Evolutionary conservation across 2,797 vertebrate genomes (phyloP).

Genomic region (Cheracebus regulus): DNA sequence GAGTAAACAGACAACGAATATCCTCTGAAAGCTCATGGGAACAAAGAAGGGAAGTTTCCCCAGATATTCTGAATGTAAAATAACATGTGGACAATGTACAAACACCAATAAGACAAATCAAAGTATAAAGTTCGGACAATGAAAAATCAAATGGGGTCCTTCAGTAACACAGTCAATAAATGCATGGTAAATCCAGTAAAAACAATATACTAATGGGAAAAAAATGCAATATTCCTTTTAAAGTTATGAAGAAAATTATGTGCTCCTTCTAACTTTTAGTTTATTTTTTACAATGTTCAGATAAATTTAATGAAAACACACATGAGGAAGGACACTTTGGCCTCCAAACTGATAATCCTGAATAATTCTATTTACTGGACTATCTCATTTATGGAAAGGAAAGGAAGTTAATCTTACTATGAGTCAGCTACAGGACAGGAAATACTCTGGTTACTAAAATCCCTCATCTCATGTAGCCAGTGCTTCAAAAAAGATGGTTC

Average conservation of each 20-base stretch:
- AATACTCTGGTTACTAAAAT: neutral
- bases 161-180: neutral
- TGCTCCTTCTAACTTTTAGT: neutral
- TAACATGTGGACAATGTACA: neutral
- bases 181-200: neutral
- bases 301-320: neutral
- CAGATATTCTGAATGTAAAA: neutral
- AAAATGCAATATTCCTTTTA: neutral
- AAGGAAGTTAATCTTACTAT: neutral
- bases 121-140: neutral
- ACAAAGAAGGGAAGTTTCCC: neutral
- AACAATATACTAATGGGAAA: neutral
- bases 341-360: neutral
- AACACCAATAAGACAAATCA: neutral
- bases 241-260: neutral
- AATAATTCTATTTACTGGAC: neutral
- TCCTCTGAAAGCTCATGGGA: neutral
- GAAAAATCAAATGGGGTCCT: neutral
- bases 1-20: neutral
- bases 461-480: neutral
- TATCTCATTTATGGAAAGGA: neutral
- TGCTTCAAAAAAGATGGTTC: neutral
- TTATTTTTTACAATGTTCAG: constrained; percentile 39
- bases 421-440: neutral
- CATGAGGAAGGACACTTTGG: neutral